Conservation (phyloP, 2,113 vertebrate genomes). For the Gorsachius goisagi region DNA sequence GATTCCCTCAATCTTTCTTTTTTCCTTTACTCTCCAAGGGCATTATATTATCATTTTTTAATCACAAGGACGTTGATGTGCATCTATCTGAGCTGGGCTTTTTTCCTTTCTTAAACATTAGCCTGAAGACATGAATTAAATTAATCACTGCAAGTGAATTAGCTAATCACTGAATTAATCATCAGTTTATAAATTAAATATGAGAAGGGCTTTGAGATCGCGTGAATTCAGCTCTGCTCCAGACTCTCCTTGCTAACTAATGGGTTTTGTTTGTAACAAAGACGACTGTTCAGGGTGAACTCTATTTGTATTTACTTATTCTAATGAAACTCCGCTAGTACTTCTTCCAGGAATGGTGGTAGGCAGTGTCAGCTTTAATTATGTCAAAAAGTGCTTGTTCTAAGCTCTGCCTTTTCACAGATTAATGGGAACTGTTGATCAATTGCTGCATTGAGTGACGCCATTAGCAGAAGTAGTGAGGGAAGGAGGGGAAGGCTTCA, state of each 20-base stretch:
- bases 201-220: conserved; percentile 29
- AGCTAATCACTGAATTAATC: conserved; percentile 54
- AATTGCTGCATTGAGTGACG: not conserved
- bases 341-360: conserved; percentile 22
- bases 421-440: conserved; percentile 11
- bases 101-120: conserved; percentile 32
- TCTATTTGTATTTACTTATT: conserved; percentile 49
- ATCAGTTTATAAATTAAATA: conserved; percentile 58
- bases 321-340: not conserved
- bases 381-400: conserved; percentile 1
- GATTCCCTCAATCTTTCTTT: not conserved
- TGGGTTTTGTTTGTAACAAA: conserved; percentile 45
- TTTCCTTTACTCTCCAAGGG: conserved; percentile 20
- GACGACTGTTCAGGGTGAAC: conserved; percentile 8
- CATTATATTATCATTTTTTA: conserved; percentile 46
- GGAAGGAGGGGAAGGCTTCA: not conserved
- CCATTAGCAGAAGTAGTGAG: not conserved
- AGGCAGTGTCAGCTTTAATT: conserved; percentile 25
- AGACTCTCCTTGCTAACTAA: not conserved
- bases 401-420: conserved; percentile 3
- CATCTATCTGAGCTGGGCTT: not conserved
- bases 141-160: conserved; percentile 48
- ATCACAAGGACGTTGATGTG: conserved; percentile 17
- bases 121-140: conserved; percentile 46
- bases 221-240: not conserved